Evolutionary conservation across 2,888 invertebrate genomes (phyloP).

Genomic region (Tridacna crocea): DNA sequence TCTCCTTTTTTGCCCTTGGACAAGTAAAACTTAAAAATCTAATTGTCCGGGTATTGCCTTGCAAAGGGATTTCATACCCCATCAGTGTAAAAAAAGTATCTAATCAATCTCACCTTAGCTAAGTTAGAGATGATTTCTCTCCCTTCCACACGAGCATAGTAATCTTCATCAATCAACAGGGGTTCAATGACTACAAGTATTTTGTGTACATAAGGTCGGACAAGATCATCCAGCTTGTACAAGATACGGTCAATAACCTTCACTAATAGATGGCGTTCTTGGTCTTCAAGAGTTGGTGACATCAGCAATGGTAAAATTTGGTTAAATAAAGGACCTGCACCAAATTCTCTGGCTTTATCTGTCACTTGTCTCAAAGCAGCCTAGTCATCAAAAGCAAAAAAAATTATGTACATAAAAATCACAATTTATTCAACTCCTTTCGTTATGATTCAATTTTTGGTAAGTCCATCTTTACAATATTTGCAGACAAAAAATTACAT

Average conservation of each 20-base stretch:
- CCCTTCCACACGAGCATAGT: conserved; percentile 99
- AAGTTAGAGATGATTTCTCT: conserved; percentile 99
- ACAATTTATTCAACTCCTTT: too few relatives aligned
- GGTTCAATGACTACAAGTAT: conserved; percentile 99
- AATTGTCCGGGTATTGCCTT: too few relatives aligned
- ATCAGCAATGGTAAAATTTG: conserved; percentile 99
- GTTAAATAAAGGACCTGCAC: conserved; percentile 99
- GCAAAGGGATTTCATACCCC: too few relatives aligned
- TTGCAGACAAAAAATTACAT: too few relatives aligned
- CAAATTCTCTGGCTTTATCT: conserved; percentile 99
- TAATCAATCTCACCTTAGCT: conserved; percentile 90
- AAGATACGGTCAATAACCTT: conserved; percentile 99
- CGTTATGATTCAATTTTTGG: too few relatives aligned
- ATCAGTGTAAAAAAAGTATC: too few relatives aligned
- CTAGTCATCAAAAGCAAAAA: conserved; percentile 52
- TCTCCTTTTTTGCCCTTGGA: too few relatives aligned
- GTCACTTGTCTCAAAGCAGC: conserved; percentile 98
- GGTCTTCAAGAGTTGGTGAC: conserved; percentile 99
- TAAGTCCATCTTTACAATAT: too few relatives aligned
- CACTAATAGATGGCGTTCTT: conserved; percentile 98
- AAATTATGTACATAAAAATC: too few relatives aligned
- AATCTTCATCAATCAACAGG: conserved; percentile 99
- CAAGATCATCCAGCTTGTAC: conserved; percentile 99
- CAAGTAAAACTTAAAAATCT: too few relatives aligned
- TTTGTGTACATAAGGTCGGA: conserved; percentile 99